phyloP scores from a whole-genome alignment of 2,113 vertebrate genomes.

The Riparia riparia region DNA sequence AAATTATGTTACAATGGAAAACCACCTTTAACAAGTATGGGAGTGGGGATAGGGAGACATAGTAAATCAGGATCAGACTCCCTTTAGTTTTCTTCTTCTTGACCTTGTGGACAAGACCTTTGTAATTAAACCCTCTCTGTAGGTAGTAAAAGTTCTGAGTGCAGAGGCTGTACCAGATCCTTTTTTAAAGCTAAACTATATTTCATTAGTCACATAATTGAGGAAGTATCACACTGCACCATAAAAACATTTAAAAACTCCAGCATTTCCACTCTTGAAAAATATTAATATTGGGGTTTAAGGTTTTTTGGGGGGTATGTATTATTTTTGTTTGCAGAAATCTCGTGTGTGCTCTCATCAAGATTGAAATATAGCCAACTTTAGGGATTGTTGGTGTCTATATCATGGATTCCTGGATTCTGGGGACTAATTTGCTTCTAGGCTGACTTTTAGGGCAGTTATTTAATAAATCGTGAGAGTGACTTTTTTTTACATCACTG shows the following conservation, averaged over 20 bases:
- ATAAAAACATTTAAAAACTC: background rate
- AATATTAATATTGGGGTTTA: background rate
- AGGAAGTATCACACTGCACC: background rate
- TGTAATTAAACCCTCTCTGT: constrained; percentile 7
- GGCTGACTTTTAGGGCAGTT: background rate
- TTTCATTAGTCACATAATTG: background rate
- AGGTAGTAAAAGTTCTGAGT: background rate
- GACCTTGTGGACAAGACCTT: background rate
- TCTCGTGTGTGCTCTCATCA: background rate
- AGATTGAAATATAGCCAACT: background rate
- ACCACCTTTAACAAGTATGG: background rate
- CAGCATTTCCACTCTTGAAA: background rate
- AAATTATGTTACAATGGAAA: background rate
- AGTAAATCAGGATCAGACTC: constrained; percentile 2
- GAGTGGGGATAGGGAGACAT: background rate
- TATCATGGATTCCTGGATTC: background rate
- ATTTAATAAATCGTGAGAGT: background rate
- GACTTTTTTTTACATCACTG: background rate
- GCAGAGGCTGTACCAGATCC: background rate
- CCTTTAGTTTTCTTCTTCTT: constrained; percentile 3
- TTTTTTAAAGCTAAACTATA: background rate
- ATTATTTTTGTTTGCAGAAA: background rate
- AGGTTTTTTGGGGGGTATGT: rapidly evolving
- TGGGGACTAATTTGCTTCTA: constrained; percentile 1
- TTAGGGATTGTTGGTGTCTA: background rate